Evolutionary conservation across 2,888 invertebrate genomes (phyloP).

Genomic region (Pyrocoelia pectoralis): DNA sequence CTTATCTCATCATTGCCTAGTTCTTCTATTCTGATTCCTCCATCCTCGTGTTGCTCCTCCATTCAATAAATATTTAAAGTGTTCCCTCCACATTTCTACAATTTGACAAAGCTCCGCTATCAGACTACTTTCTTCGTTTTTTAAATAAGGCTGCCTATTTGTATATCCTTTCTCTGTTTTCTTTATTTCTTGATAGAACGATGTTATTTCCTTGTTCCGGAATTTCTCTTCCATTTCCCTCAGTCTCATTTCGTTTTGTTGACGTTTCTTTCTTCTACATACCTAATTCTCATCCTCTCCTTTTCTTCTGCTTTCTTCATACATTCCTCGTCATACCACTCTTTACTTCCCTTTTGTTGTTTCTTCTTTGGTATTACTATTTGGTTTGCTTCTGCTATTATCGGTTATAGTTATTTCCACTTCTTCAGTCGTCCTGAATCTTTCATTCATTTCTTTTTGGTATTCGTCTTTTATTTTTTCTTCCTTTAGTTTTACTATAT

Average conservation of each 20-base stretch:
- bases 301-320: no score
- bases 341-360: background rate
- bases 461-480: no score
- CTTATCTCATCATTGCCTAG: background rate
- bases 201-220: background rate
- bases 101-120: background rate
- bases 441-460: no score
- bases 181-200: background rate
- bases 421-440: background rate
- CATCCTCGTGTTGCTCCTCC: no score
- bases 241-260: background rate
- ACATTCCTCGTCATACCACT: background rate
- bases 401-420: background rate
- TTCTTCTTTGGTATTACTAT: no score
- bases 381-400: background rate
- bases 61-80: background rate
- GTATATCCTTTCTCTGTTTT: no score
- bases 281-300: background rate
- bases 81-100: no score
- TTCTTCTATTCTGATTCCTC: no score
- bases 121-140: no score
- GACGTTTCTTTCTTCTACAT: background rate
- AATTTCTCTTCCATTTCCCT: slow-evolving; percentile 1
- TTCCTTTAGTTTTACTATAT: no score
- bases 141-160: no score